Evolutionary conservation across 1,140 invertebrate genomes (phyloP).

Genomic region (Drosophila ironensis): DNA sequence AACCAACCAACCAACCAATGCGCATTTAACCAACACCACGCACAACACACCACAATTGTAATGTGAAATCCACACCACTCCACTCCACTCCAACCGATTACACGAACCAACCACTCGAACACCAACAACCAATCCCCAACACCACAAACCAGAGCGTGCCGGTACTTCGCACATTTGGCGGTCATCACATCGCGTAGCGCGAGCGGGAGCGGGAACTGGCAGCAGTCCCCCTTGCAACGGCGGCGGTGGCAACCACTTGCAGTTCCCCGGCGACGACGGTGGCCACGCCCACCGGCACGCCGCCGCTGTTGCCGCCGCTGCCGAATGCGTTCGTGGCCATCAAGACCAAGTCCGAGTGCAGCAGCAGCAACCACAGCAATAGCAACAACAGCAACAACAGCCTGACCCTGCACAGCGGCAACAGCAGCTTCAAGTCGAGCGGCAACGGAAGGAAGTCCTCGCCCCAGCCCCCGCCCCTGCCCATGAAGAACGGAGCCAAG

Average conservation of each 20-base stretch:
- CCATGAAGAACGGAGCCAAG: constrained; percentile 66
- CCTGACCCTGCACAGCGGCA: constrained; percentile 59
- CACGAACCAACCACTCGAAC: constrained; percentile 34
- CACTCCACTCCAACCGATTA: too few relatives aligned
- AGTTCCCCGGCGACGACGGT: constrained; percentile 59
- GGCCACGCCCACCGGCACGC: constrained; percentile 64
- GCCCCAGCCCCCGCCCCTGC: constrained; percentile 65
- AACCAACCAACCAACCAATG: constrained; percentile 49
- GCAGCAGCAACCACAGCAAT: constrained; percentile 46
- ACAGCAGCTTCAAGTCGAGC: constrained; percentile 68
- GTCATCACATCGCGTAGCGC: constrained; percentile 82
- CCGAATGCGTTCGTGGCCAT: constrained; percentile 76
- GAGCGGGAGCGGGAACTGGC: constrained; percentile 79
- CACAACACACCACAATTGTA: constrained; percentile 53
- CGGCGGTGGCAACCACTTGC: constrained; percentile 39
- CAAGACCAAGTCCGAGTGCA: constrained; percentile 66
- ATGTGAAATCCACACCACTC: constrained; percentile 30
- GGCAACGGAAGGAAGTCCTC: constrained; percentile 56
- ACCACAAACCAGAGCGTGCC: constrained; percentile 77
- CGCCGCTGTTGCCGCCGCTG: constrained; percentile 72
- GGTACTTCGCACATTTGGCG: constrained; percentile 82
- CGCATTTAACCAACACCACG: constrained; percentile 41
- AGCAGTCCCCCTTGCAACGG: constrained; percentile 39
- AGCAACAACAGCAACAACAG: constrained; percentile 57
- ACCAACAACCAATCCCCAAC: constrained; percentile 24